phyloP scores from a whole-genome alignment of 2,888 invertebrate genomes.

The Ornithoptera alexandrae region DNA sequence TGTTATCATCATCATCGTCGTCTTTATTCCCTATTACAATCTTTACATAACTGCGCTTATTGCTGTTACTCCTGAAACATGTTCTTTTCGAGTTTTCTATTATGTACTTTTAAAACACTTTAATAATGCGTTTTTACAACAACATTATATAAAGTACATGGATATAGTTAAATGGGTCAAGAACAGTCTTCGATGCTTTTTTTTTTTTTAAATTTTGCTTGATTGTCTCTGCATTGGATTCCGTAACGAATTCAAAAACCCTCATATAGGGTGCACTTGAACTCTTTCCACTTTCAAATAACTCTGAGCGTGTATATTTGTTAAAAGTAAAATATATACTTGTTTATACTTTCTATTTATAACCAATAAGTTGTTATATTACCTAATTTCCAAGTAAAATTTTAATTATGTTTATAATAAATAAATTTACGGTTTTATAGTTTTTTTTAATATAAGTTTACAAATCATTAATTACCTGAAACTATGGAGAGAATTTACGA shows the following conservation, averaged over 20 bases:
- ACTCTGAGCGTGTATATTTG: neutral
- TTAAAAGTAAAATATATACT: neutral
- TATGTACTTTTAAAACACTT: neutral
- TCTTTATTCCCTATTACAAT: too few relatives aligned
- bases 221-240: neutral
- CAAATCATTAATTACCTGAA: too few relatives aligned
- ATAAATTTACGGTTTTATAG: too few relatives aligned
- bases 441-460: too few relatives aligned
- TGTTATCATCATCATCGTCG: too few relatives aligned
- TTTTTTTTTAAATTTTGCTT: neutral
- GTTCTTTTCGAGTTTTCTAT: too few relatives aligned
- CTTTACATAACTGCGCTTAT: too few relatives aligned
- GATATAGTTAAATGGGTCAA: neutral
- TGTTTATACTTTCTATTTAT: neutral
- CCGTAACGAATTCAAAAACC: neutral
- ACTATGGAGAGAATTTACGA: too few relatives aligned
- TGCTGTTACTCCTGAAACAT: too few relatives aligned
- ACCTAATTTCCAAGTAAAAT: too few relatives aligned
- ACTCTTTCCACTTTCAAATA: neutral
- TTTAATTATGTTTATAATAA: too few relatives aligned
- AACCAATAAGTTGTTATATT: too few relatives aligned
- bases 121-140: neutral
- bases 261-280: neutral
- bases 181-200: neutral
- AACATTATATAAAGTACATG: neutral